Evolutionary conservation across 2,113 vertebrate genomes (phyloP), one percentile per base, ranked within the genome.

Genomic region (Myiopsitta monachus): DNA sequence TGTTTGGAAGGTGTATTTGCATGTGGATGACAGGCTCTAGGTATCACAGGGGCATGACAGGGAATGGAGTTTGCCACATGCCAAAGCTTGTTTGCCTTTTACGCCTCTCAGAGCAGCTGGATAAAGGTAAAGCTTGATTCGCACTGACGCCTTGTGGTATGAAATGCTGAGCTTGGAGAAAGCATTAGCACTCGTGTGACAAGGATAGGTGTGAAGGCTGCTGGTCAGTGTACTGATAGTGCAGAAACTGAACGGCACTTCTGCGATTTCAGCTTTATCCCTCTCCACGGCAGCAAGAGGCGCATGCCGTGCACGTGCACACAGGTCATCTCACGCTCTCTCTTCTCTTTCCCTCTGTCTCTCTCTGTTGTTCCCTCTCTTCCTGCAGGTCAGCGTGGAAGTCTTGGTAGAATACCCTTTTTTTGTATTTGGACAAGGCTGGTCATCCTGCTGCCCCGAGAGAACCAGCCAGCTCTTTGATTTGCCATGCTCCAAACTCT

Each of bases 341-440:
- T 80, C 52, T 47, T 94, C 90, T 97, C 92, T 80, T 77, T 52
- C 87, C 22, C 76, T 87, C 22, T 95, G 63, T 81, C 78, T 84
- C 43, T 81, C 7, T 92, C 41, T 92, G 72, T 94, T 91, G 83
- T 96, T 87, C 59, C 36, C 62, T 96, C 21, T 95, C 36, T 95
- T 86, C 93, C 86, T 94, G 63, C 97, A 99, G 99, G 99, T 99
- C 98, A 99, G 99, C 88, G 99, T 99, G 91, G 99, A 99, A 96
- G 99, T 99, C 76, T 97, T 99, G 98, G 98, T 99, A 96, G 99
- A 99, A 98, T 99, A 99, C 87, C 99, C 99, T 88, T 99, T 99
- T 98, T 99, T 99, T 96, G 99, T 99, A 96, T 99, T 99, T 83
- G 99, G 99, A 97, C 99, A 99, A 98, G 99, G 99, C 97, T 99